Evolutionary conservation across 2,888 invertebrate genomes (phyloP).

Genomic region (Diaperis boleti): DNA sequence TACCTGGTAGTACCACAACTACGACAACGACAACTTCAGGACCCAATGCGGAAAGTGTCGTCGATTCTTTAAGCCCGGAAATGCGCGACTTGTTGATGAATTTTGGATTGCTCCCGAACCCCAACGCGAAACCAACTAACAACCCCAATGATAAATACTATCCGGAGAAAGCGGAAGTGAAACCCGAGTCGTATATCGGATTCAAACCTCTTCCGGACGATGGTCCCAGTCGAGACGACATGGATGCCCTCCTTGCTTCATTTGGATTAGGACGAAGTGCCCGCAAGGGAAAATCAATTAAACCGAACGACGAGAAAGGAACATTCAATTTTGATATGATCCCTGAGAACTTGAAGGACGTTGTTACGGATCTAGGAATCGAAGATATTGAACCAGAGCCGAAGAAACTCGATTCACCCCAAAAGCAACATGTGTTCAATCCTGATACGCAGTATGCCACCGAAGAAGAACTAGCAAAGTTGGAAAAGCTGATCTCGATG

Average conservation of each 20-base stretch:
- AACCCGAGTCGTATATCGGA: conserved; percentile 60
- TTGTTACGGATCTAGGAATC: conserved; percentile 63
- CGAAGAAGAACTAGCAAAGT: conserved; percentile 68
- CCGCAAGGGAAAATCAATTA: conserved; percentile 49
- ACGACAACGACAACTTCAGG: conserved; percentile 52
- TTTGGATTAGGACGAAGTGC: conserved; percentile 61
- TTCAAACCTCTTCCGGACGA: conserved; percentile 65
- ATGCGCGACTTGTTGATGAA: conserved; percentile 66
- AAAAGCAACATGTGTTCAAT: conserved; percentile 58
- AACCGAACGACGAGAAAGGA: conserved; percentile 44
- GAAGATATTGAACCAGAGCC: conserved; percentile 41
- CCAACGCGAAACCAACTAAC: conserved; percentile 34
- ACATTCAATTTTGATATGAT: conserved; percentile 58
- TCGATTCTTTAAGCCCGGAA: conserved; percentile 62
- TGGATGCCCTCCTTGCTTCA: conserved; percentile 61
- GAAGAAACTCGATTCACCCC: conserved; percentile 31
- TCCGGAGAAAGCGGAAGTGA: conserved; percentile 57
- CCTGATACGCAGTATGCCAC: conserved; percentile 60
- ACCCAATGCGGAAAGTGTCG: conserved; percentile 61
- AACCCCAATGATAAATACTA: conserved; percentile 41
- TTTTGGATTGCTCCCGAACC: conserved; percentile 65
- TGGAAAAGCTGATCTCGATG: conserved; percentile 67
- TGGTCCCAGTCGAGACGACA: conserved; percentile 57
- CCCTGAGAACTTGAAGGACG: conserved; percentile 59
- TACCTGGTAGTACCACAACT: conserved; percentile 50